Evolutionary conservation across 2,113 vertebrate species (phyloP).

Genomic region (Ctenodactylus gundi): DNA sequence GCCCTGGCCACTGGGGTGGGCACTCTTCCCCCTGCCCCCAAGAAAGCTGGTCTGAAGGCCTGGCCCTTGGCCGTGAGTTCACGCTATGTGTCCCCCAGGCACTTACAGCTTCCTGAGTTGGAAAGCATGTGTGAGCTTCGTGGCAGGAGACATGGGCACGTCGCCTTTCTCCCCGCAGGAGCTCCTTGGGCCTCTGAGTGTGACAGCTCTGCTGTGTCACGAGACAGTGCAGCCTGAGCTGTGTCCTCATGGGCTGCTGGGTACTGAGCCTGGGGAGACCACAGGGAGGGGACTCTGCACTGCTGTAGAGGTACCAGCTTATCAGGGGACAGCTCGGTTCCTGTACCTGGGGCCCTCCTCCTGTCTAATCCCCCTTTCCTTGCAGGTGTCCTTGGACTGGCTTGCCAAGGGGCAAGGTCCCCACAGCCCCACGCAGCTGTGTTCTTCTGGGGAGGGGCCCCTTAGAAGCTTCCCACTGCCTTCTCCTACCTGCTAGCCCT

Average conservation of each 20-base stretch:
- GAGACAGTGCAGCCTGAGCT: background rate
- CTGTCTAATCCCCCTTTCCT: background rate
- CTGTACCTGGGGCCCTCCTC: background rate
- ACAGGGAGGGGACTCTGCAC: fast-evolving
- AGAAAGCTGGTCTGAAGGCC: background rate
- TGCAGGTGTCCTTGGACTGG: background rate
- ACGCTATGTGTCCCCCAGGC: background rate
- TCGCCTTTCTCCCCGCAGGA: background rate
- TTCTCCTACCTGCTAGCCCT: background rate
- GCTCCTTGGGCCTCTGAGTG: background rate
- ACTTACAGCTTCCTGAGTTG: background rate
- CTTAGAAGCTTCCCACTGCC: background rate
- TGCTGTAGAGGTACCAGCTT: background rate
- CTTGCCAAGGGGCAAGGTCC: background rate
- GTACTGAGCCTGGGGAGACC: background rate
- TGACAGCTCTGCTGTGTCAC: background rate
- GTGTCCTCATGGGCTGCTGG: background rate
- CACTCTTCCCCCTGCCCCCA: no score
- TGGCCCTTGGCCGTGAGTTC: background rate
- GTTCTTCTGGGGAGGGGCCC: background rate
- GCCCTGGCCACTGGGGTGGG: background rate
- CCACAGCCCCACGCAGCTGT: background rate
- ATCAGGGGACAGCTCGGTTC: background rate
- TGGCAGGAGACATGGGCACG: fast-evolving
- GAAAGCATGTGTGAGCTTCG: no score